Evolutionary conservation across 2,888 invertebrate genomes (phyloP), one percentile per base, ranked within the genome.

Genomic region (Neoitamus cyanurus): DNA sequence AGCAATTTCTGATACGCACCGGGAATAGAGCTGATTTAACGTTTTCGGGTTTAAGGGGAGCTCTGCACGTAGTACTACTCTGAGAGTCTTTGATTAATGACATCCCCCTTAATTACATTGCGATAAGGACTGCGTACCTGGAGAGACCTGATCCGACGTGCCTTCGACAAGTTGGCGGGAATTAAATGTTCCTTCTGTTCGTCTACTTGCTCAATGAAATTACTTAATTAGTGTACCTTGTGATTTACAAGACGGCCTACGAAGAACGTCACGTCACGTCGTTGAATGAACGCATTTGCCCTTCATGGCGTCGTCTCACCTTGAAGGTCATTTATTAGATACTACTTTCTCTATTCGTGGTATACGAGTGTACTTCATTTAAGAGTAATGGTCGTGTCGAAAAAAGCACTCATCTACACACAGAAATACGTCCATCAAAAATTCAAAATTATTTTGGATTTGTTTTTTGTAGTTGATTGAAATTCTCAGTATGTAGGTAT

Each of bases 51-150:
- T 28, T 11, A 72, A 72, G 72, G 31, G 13, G 31, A 30, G 28
- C 7, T 58, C 11, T 11, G 58, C 58, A 58, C 58, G 58, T 42
- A 42, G n/a, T n/a, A 58, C 73, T 36, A 31, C 34, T 73, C 34
- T 36, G 31, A 73, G 20, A 73, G 73, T 34, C 36, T 73, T 36
- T 73, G 73, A 73, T 73, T 73, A 73, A 73, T 73, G 73, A 73
- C 36, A 36, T 31, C 34, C 9, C 31, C 36, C n/a, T 73, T 73
- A 73, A 73, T 73, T 73, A 73, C 34, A 36, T 73, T 73, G 34
- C 73, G 73, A 73, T 73, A 73, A 73, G 34, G n/a, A 31, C 34
- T 36, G 36, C 34, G 20, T 73, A 34, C 73, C 73, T 73, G 73
- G 9, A 58, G 58, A 58, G 25, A 20, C 11, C 58, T 42, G n/a